Evolutionary conservation across 1,140 invertebrate species (phyloP), one percentile per base, ranked within the genome.

Genomic region (Zaprionus inermis): DNA sequence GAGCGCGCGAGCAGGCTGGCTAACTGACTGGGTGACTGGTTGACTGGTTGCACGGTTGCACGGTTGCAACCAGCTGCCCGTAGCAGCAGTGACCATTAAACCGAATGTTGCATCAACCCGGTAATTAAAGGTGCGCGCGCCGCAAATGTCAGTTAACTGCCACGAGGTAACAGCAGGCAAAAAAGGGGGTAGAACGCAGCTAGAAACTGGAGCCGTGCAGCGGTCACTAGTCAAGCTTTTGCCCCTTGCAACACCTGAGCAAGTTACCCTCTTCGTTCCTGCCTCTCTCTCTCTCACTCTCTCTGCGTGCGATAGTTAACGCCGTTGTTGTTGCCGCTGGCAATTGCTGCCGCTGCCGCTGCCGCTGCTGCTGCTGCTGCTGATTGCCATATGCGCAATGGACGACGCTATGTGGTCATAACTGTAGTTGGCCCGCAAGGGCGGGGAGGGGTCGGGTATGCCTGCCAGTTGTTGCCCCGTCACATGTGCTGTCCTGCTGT

Each of bases 41-140:
- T 16, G 38, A 41, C 38, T 14, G 38, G 38, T n/a, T 78, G 76
- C 49, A 63, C 58, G 52, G 24, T 28, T 28, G 24, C 24, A 28
- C 3, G 24, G 24, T 4, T 28, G 24, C 24, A 28, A 0, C n/a
- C n/a, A 7, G 30, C 38, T 78, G 76, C 44, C 69, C 59, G 54
- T 44, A 20, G 30, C 72, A 70, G 64, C 52, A 65, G 55, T 72
- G 80, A 66, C 74, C 84, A 72, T 89, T 89, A 80, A 84, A 71
- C 74, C 70, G 60, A 84, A 84, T 89, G 78, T 89, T 88, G 77
- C 74, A 80, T 59, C 74, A 72, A 70, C 55, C 60, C 65, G 71
- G 80, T 88, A 84, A 88, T 89, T 89, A 88, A 88, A 89, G 84
- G 76, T 88, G 72, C 70, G 78, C 80, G 46, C 73, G 51, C 36